Conservation (phyloP, 2,888 invertebrate genomes). For the Chymomyza fuscimana region DNA sequence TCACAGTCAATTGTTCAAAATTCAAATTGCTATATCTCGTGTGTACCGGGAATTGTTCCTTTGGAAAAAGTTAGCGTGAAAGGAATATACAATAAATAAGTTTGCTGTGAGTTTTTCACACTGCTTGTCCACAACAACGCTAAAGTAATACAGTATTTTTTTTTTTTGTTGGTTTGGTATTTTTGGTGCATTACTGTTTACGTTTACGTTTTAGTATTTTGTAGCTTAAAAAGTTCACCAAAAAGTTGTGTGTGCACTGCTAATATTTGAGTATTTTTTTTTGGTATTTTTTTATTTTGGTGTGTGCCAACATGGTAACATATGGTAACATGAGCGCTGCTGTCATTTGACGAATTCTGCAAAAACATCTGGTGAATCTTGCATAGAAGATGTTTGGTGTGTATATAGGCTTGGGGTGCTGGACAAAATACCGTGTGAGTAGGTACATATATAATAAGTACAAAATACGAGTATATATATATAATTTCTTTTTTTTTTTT, state of each 20-base stretch:
- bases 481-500: too few relatives aligned
- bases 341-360: conserved; percentile 26
- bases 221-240: too few relatives aligned
- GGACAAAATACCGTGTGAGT: not conserved
- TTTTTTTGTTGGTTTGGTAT: too few relatives aligned
- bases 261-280: not conserved
- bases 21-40: not conserved
- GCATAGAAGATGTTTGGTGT: conserved; percentile 48
- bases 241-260: not conserved
- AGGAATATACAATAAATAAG: not conserved
- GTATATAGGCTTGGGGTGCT: not conserved
- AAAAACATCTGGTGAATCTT: conserved; percentile 57
- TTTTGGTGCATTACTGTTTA: not conserved
- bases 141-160: not conserved
- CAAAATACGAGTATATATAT: not conserved
- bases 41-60: not conserved
- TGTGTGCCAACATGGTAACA: conserved; percentile 6
- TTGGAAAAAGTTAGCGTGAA: not conserved
- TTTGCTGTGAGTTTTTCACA: not conserved
- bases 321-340: not conserved
- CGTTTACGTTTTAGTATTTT: too few relatives aligned
- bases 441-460: not conserved
- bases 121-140: not conserved
- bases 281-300: not conserved
- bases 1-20: not conserved